Conservation (phyloP, 2,113 vertebrate species). For the Neolamprologus toae region DNA sequence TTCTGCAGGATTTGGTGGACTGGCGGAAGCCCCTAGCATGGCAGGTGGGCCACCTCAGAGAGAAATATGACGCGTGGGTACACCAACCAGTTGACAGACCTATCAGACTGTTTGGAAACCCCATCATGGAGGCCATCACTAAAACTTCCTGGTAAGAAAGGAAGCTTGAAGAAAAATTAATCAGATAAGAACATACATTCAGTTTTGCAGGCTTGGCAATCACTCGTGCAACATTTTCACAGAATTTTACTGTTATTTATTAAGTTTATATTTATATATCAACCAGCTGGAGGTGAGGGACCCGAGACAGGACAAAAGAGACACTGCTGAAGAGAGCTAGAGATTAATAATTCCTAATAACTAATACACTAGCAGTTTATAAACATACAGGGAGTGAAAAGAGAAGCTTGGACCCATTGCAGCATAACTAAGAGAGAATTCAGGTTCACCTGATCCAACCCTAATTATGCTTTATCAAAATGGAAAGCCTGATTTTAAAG, state of each 20-base stretch:
- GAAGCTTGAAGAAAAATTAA: background rate
- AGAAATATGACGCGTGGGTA: slow-evolving; percentile 94
- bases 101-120: slow-evolving; percentile 89
- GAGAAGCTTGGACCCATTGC: background rate
- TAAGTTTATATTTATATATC: background rate
- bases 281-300: background rate
- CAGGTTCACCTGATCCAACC: background rate
- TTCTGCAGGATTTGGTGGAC: slow-evolving; percentile 87
- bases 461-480: background rate
- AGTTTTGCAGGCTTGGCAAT: background rate
- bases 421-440: background rate
- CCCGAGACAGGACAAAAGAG: fast-evolving
- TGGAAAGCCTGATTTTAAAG: background rate
- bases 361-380: background rate
- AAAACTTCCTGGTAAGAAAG: slow-evolving; percentile 87
- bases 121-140: slow-evolving; percentile 83
- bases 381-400: background rate
- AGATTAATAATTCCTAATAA: fast-evolving
- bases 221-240: background rate
- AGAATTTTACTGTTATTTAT: background rate
- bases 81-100: slow-evolving; percentile 91
- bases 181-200: background rate
- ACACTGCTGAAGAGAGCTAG: background rate
- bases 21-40: slow-evolving; percentile 91
- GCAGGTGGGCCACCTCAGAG: slow-evolving; percentile 90